Conservation (phyloP, 2,113 vertebrate genomes). For the Dicrurus megarhynchus region DNA sequence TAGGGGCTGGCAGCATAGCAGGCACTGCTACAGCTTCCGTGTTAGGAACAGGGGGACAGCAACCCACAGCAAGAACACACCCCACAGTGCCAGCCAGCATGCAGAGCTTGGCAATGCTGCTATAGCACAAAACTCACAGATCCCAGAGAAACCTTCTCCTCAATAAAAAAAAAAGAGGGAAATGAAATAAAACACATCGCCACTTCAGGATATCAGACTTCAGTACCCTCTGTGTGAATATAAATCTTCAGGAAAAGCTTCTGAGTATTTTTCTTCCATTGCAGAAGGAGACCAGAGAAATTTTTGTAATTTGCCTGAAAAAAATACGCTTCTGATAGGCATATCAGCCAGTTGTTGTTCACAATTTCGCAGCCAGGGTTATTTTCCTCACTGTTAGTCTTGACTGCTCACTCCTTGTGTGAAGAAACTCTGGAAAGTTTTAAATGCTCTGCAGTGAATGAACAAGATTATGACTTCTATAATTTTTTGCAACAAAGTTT, state of each 20-base stretch:
- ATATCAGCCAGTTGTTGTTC: background rate
- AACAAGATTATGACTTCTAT: background rate
- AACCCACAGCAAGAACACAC: background rate
- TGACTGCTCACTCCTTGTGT: background rate
- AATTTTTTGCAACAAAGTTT: background rate
- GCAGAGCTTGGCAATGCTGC: background rate
- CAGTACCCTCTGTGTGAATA: background rate
- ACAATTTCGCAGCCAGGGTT: background rate
- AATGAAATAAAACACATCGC: background rate
- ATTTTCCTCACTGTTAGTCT: background rate
- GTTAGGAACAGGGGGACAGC: background rate
- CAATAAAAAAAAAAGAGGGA: background rate
- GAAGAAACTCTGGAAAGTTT: background rate
- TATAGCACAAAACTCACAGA: background rate
- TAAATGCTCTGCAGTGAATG: background rate
- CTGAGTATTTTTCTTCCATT: background rate
- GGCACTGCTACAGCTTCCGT: rapidly evolving
- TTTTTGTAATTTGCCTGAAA: background rate
- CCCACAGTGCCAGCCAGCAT: background rate
- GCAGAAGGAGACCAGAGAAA: background rate
- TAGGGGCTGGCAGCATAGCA: rapidly evolving
- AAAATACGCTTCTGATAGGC: background rate
- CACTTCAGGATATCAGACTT: background rate
- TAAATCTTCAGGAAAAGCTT: background rate
- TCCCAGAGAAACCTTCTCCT: background rate